phyloP scores from a whole-genome alignment of 2,888 invertebrate species.

The Cenopis cana region DNA sequence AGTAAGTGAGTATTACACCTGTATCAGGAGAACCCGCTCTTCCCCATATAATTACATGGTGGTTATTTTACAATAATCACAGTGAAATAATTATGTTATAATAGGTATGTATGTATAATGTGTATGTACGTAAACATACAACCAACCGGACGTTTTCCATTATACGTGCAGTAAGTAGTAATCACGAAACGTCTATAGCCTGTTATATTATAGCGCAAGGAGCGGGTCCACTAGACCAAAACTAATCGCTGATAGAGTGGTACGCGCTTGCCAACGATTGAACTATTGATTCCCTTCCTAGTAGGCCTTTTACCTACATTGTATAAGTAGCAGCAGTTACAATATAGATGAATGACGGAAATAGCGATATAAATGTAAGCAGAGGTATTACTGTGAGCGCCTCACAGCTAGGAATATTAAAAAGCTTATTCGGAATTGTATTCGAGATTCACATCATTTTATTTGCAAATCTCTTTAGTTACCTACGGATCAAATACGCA shows the following conservation, averaged over 20 bases:
- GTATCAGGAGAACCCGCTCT: too few relatives aligned
- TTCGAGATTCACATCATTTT: not conserved
- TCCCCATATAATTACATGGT: too few relatives aligned
- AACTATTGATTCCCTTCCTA: constrained; percentile 74
- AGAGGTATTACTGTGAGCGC: not conserved
- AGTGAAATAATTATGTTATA: too few relatives aligned
- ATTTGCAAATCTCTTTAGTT: not conserved
- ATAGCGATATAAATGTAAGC: not conserved
- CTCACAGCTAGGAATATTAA: not conserved
- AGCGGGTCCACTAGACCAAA: constrained; percentile 77
- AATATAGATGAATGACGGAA: constrained; percentile 20
- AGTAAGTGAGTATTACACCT: too few relatives aligned
- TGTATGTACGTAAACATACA: not conserved
- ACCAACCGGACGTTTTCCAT: constrained; percentile 5
- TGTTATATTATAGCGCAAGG: constrained; percentile 53
- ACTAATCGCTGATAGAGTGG: constrained; percentile 83
- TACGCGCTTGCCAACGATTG: constrained; percentile 77
- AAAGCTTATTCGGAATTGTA: not conserved
- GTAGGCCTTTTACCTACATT: constrained; percentile 42
- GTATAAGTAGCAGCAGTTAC: constrained; percentile 35
- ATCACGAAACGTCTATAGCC: constrained; percentile 29
- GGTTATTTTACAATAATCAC: too few relatives aligned
- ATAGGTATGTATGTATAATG: too few relatives aligned
- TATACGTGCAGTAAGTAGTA: constrained; percentile 39
- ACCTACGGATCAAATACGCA: not conserved